A percentile compares a stretch with the other conserved stretches of the same genome.
Conservation (phyloP, 2,888 invertebrate species). For the Sepioteuthis lessoniana region DNA sequence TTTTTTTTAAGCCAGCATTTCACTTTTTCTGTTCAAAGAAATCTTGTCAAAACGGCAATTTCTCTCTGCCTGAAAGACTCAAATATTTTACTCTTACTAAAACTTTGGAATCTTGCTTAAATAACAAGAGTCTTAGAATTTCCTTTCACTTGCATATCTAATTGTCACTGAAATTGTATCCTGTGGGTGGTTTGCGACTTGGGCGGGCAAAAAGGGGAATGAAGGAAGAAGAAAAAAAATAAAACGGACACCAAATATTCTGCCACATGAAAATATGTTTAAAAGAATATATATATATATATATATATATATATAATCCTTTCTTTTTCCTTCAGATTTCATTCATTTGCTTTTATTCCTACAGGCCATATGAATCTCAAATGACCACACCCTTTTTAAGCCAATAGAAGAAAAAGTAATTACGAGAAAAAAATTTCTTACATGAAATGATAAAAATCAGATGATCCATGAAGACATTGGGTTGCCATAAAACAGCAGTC, state of each 20-base stretch:
- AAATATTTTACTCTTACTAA: no score
- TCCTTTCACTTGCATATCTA: neutral
- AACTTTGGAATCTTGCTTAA: conserved; percentile 1
- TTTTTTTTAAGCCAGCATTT: no score
- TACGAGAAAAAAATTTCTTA: no score
- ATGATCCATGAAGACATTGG: no score
- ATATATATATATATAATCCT: no score
- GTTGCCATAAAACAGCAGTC: no score
- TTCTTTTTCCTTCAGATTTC: no score
- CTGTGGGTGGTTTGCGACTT: conserved; percentile 14
- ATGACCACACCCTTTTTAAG: no score
- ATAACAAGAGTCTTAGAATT: conserved; percentile 23
- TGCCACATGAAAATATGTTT: neutral
- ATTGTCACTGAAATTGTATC: conserved; percentile 23
- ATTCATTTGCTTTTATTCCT: no score
- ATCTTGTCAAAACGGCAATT: neutral
- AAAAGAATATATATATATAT: neutral
- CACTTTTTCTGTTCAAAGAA: neutral
- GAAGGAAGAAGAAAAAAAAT: neutral
- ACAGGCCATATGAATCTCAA: no score
- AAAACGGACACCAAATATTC: neutral
- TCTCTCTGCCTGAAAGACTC: neutral
- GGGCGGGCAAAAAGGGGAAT: neutral
- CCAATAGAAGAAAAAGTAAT: no score
- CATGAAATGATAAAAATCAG: no score